Evolutionary conservation across 2,888 invertebrate species (phyloP).

Genomic region (Elegia similella): DNA sequence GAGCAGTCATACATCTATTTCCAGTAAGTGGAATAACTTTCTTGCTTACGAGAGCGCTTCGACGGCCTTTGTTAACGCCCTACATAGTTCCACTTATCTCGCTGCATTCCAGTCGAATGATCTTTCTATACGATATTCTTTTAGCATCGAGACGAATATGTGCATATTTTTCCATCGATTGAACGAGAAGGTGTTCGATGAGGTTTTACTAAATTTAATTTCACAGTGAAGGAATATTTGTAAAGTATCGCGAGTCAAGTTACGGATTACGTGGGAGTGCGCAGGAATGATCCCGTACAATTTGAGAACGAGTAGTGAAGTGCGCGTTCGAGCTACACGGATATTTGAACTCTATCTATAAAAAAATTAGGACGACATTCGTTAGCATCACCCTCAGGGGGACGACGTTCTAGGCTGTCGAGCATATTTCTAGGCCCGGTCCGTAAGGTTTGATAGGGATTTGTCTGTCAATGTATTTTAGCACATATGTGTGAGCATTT

Average conservation of each 20-base stretch:
- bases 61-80: conserved; percentile 56
- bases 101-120: conserved; percentile 62
- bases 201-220: conserved; percentile 19
- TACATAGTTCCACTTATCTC: conserved; percentile 64
- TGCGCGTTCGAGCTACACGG: conserved; percentile 50
- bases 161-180: conserved; percentile 14
- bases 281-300: conserved; percentile 51
- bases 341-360: conserved; percentile 72
- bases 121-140: conserved; percentile 48
- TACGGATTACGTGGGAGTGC: conserved; percentile 65
- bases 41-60: conserved; percentile 53
- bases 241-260: conserved; percentile 53
- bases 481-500: conserved; percentile 54
- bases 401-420: conserved; percentile 69
- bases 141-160: conserved; percentile 23
- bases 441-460: conserved; percentile 44
- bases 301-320: conserved; percentile 53
- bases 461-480: conserved; percentile 49
- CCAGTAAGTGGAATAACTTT: conserved; percentile 55
- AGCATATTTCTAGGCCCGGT: conserved; percentile 45
- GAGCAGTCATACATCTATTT: conserved; percentile 45
- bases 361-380: conserved; percentile 77
- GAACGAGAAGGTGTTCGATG: not conserved
- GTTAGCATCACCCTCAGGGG: conserved; percentile 69
- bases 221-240: conserved; percentile 31